Conservation (phyloP, 92 coral and sea anemone genomes). For the Actinernus sp. region DNA sequence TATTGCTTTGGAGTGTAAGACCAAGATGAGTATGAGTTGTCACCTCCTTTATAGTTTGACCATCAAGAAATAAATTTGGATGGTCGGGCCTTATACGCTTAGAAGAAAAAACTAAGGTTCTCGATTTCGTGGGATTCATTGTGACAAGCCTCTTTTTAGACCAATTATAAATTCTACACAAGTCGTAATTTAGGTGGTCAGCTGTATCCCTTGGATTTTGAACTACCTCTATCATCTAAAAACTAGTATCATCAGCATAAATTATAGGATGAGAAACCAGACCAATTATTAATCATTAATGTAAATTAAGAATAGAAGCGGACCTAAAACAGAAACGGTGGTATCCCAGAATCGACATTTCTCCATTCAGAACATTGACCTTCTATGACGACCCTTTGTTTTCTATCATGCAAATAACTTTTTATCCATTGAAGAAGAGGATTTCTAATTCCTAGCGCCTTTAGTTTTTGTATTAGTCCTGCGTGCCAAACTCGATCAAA, state of each 20-base stretch:
- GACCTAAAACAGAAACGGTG: conserved; percentile 33
- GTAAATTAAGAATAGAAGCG: conserved; percentile 19
- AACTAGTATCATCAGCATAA: conserved; percentile 28
- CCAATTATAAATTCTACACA: conserved; percentile 19
- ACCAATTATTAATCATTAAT: conserved; percentile 14
- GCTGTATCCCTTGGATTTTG: conserved; percentile 1
- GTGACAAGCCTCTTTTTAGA: conserved; percentile 37
- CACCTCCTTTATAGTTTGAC: conserved; percentile 10
- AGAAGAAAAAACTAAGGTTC: conserved; percentile 14
- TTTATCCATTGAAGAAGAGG: conserved; percentile 15
- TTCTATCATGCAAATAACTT: conserved; percentile 5
- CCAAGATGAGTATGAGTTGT: conserved; percentile 34
- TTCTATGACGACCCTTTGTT: conserved; percentile 14
- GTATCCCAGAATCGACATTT: conserved; percentile 27
- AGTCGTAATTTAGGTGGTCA: conserved; percentile 1
- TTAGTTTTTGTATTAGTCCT: conserved; percentile 27
- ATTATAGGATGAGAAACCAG: neutral
- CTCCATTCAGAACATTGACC: conserved; percentile 33
- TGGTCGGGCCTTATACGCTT: conserved; percentile 9
- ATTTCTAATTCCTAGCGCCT: conserved; percentile 6
- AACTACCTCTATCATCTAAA: conserved; percentile 2
- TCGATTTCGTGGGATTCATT: conserved; percentile 35
- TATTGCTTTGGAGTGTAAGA: conserved; percentile 9
- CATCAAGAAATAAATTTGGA: conserved; percentile 4
- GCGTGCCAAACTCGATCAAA: conserved; percentile 51